Conservation (phyloP, 2,113 vertebrate species). For the Dromaius novaehollandiae region DNA sequence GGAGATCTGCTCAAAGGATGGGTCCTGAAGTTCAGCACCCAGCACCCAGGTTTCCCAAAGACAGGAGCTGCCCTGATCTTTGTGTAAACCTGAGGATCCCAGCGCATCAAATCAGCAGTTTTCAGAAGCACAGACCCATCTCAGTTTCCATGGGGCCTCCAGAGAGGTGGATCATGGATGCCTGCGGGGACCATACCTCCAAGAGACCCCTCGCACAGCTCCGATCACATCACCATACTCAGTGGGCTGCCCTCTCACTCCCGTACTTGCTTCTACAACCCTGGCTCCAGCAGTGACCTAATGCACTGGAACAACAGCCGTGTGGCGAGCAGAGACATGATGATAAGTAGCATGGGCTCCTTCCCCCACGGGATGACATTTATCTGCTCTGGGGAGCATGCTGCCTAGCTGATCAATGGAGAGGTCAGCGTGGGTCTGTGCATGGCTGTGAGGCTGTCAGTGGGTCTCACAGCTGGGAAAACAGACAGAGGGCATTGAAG, state of each 20-base stretch:
- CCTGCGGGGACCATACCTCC: neutral
- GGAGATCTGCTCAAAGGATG: neutral
- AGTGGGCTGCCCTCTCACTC: neutral
- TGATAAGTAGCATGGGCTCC: neutral
- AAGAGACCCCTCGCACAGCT: neutral
- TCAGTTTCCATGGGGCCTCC: neutral
- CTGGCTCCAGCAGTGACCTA: neutral
- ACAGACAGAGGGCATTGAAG: neutral
- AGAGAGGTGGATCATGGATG: neutral
- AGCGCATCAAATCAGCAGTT: neutral
- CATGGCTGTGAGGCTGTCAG: neutral
- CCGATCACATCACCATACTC: accelerated
- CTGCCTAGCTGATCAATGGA: neutral
- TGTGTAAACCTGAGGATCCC: neutral
- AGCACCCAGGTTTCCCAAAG: neutral
- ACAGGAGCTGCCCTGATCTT: neutral
- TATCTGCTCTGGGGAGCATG: accelerated
- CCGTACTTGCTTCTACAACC: neutral
- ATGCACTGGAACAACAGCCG: neutral
- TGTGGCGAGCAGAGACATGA: neutral
- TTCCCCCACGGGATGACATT: neutral
- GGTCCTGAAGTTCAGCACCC: neutral
- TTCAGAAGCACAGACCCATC: too few species aligned
- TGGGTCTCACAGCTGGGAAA: too few species aligned
- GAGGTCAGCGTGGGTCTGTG: accelerated